Conservation (phyloP, 1,140 invertebrate species). For the Muscidifurax raptorellus region DNA sequence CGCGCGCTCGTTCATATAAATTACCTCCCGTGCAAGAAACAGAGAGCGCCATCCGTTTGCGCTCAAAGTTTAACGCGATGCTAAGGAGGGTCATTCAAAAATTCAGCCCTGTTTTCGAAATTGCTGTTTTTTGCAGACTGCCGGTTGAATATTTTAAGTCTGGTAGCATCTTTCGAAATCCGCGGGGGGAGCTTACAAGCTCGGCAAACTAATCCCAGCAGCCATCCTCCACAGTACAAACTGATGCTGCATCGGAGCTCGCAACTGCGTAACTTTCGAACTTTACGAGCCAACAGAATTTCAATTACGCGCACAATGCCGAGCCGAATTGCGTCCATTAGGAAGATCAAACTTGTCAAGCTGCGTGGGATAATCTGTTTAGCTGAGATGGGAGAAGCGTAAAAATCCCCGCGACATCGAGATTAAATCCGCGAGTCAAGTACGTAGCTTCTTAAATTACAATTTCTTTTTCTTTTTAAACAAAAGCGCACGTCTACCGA, state of each 20-base stretch:
- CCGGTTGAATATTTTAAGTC: background rate
- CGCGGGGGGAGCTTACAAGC: background rate
- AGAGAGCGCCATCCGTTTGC: background rate
- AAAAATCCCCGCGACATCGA: background rate
- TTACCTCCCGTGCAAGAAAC: background rate
- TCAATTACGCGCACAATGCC: background rate
- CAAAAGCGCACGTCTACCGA: no score
- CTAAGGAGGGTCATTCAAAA: background rate
- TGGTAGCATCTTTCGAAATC: background rate
- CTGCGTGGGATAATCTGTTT: background rate
- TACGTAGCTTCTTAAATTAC: no score
- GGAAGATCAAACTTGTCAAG: slow-evolving; percentile 1
- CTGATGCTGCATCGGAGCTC: background rate
- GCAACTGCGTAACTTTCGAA: background rate
- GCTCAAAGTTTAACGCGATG: background rate
- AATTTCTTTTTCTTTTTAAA: no score
- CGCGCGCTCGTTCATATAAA: slow-evolving; percentile 14
- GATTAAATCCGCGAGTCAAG: no score
- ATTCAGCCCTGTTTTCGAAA: background rate
- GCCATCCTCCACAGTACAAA: background rate
- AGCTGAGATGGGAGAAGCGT: background rate
- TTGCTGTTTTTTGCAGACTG: background rate
- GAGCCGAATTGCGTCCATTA: background rate
- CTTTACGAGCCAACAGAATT: background rate
- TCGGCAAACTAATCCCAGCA: background rate